Base-by-base conservation (phyloP, 2,113 vertebrate species). In the Mirounga angustirostris region DNA sequence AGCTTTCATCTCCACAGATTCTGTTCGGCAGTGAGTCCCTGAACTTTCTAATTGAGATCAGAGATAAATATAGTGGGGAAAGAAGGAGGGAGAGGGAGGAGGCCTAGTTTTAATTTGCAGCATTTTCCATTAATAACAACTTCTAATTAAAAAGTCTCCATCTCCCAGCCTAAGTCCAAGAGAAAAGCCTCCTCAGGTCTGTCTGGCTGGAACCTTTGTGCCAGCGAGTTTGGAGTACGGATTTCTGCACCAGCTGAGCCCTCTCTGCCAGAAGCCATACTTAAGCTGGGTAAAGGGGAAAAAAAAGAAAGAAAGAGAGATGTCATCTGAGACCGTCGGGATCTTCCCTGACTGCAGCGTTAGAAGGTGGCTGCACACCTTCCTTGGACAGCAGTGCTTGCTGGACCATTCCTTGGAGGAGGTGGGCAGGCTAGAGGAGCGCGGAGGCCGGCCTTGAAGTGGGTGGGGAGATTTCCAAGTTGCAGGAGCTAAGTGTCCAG, bases 11-110 rank as follows among this genome's bases (percentile, higher is more conserved):
- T 98, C 98, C 98, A 96, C 98, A 98, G 97, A 98, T 98, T 98
- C 98, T 94, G 97, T 98, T 98, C 98, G 98, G 96, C 98, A 98
- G 97, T 85, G 88, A 98, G 97, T 98, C 98, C 98, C 99, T 99
- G 98, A 99, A 99, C 99, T 98, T 98, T 98, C 97, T 99, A 99
- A 99, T 98, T 99, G 98, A 99, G 99, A 99, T 98, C 99, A 99
- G 98, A 98, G 98, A 98, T 98, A 98, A 97, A 71, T 99, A 98
- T 98, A 99, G 98, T 98, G 96, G 98, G 95, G 89, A 95, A 89
- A 93, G 96, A 97, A 87, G 97, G 98, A 96, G 96, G 96, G 97
- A 95, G 97, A 94, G 91, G 95, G 97, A 96, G 95, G 95, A 97
- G 95, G 95, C 98, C 98, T 98, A 98, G 97, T 99, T 99, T 99